A percentile compares a stretch with the other conserved stretches of the same genome.
These are phyloP conservation scores for Erebia aethiops DNA, from an alignment of 2,888 invertebrate genomes.

Conservation along the genomic window DNA sequence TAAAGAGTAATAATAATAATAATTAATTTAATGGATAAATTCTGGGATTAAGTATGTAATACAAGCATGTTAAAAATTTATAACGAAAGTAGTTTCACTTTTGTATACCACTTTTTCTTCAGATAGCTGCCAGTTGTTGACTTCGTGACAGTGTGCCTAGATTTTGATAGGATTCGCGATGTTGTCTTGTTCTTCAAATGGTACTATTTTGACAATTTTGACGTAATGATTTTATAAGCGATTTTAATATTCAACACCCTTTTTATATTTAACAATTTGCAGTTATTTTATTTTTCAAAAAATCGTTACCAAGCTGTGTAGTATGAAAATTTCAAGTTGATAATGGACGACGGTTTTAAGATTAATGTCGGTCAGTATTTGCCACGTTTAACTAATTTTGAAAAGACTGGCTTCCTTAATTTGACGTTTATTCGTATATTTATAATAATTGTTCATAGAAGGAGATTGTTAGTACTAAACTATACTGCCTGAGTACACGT, in stretches of 20 bases:
- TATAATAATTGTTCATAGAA: no score
- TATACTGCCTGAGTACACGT: no score
- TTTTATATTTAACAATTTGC: constrained; percentile 69
- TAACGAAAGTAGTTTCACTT: background rate
- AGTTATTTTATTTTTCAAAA: constrained; percentile 61
- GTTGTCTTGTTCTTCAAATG: constrained; percentile 61
- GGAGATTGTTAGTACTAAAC: background rate
- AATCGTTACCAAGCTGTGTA: constrained; percentile 62
- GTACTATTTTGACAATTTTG: constrained; percentile 73
- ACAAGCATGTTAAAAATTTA: no score
- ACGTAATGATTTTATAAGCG: constrained; percentile 78
- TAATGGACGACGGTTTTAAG: constrained; percentile 72
- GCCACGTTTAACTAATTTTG: background rate
- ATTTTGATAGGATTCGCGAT: constrained; percentile 56
- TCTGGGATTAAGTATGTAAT: no score
- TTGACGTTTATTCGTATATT: no score
- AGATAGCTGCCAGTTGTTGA: constrained; percentile 26
- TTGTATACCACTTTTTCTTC: background rate
- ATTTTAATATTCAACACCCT: constrained; percentile 64
- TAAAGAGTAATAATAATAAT: no score
- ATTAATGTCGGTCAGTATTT: constrained; percentile 65
- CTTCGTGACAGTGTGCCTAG: constrained; percentile 53
- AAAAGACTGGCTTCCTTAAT: background rate
- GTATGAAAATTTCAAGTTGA: constrained; percentile 76
- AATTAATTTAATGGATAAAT: no score